Evolutionary conservation across 2,797 vertebrate genomes (phyloP).

Genomic region (Caiman crocodilus): DNA sequence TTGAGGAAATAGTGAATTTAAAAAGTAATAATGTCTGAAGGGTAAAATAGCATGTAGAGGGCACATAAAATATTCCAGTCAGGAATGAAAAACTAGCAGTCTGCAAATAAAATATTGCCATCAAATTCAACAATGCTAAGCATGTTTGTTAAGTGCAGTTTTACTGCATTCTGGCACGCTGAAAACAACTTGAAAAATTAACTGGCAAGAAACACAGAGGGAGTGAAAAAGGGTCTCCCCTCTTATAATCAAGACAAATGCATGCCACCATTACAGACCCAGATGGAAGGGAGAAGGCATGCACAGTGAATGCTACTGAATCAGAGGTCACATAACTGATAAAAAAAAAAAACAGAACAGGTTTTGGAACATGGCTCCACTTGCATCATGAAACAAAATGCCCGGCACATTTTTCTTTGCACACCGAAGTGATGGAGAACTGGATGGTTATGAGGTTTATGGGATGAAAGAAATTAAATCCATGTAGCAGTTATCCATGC

Average conservation of each 20-base stretch:
- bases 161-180: conserved; percentile 15
- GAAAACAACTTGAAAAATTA: conserved; percentile 41
- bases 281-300: neutral
- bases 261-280: neutral
- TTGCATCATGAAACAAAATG: neutral
- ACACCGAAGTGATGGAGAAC: neutral
- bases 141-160: neutral
- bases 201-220: neutral
- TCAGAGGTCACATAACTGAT: neutral
- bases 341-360: neutral
- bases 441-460: neutral
- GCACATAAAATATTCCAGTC: conserved; percentile 18
- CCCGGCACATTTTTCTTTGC: neutral
- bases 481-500: neutral
- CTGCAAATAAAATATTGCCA: conserved; percentile 30
- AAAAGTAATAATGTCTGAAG: conserved; percentile 37
- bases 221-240: neutral
- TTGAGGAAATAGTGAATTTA: conserved; percentile 27
- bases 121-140: neutral
- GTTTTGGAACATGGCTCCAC: neutral
- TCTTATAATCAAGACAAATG: neutral
- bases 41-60: conserved; percentile 7
- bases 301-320: neutral
- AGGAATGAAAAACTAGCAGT: conserved; percentile 44
- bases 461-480: neutral